phyloP scores from a whole-genome alignment of 2,113 vertebrate genomes.

The Arvicanthis niloticus region DNA sequence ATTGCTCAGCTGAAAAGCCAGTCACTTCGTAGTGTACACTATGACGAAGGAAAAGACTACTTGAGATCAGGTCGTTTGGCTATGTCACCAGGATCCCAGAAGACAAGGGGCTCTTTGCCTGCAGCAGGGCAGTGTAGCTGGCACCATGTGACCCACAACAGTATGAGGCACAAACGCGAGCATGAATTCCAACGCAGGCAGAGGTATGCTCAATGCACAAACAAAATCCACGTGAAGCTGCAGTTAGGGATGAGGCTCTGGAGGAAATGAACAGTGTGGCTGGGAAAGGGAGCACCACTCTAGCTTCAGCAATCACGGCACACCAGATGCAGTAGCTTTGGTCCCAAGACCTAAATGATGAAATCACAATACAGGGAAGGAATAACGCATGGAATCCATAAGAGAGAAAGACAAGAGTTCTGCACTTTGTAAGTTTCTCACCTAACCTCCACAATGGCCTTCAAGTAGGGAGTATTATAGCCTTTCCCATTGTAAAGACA shows the following conservation, averaged over 20 bases:
- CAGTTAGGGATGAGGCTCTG: neutral
- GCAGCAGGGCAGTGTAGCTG: neutral
- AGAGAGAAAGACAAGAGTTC: rapidly evolving
- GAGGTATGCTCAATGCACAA: neutral
- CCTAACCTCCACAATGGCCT: neutral
- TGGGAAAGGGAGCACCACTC: neutral
- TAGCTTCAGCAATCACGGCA: neutral
- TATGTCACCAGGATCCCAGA: neutral
- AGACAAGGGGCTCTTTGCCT: neutral
- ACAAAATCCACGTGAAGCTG: neutral
- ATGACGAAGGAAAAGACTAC: neutral
- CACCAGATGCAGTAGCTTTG: neutral
- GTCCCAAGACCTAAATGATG: neutral
- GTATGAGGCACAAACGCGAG: neutral
- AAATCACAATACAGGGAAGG: neutral
- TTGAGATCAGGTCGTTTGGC: neutral
- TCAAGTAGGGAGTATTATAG: rapidly evolving
- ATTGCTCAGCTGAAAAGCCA: neutral
- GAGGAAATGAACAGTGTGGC: neutral
- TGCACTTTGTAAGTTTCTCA: neutral
- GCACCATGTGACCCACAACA: rapidly evolving
- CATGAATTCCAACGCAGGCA: no score
- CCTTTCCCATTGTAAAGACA: neutral
- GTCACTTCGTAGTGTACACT: neutral
- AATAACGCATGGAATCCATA: rapidly evolving